Percentiles rank a stretch among this genome's conserved stretches.
Conservation (phyloP, 2,888 invertebrate genomes). For the Hetaerina titia region DNA sequence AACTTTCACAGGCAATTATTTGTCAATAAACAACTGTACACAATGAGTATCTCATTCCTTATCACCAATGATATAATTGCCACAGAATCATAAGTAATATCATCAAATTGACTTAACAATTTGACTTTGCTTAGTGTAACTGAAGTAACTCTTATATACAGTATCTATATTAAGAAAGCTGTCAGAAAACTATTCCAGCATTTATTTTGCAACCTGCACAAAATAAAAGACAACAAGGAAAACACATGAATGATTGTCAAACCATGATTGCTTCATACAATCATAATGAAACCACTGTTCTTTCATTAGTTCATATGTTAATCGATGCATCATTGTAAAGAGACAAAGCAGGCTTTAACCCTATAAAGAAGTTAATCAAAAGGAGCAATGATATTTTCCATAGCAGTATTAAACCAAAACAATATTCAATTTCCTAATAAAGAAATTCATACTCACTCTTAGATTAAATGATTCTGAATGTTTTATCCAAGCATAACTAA, state of each 20-base stretch:
- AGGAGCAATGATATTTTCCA: neutral
- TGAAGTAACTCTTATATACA: constrained; percentile 5
- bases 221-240: constrained; percentile 46
- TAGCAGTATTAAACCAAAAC: neutral
- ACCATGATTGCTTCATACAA: constrained; percentile 53
- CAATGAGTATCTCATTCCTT: constrained; percentile 27
- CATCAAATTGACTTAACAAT: neutral
- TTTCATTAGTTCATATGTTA: constrained; percentile 15
- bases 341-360: neutral
- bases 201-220: constrained; percentile 49
- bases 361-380: neutral
- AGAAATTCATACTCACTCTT: neutral
- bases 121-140: neutral
- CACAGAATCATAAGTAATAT: neutral
- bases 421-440: neutral
- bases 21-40: constrained; percentile 15
- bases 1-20: constrained; percentile 36
- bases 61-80: constrained; percentile 3
- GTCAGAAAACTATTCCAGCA: constrained; percentile 39
- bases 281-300: constrained; percentile 47
- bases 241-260: constrained; percentile 65
- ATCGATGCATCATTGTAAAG: neutral
- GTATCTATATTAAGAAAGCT: neutral
- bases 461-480: neutral
- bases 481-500: constrained; percentile 46